These are phyloP conservation scores for Ovis canadensis DNA, from an alignment of 2,113 vertebrate species.

Conservation along the genomic window DNA sequence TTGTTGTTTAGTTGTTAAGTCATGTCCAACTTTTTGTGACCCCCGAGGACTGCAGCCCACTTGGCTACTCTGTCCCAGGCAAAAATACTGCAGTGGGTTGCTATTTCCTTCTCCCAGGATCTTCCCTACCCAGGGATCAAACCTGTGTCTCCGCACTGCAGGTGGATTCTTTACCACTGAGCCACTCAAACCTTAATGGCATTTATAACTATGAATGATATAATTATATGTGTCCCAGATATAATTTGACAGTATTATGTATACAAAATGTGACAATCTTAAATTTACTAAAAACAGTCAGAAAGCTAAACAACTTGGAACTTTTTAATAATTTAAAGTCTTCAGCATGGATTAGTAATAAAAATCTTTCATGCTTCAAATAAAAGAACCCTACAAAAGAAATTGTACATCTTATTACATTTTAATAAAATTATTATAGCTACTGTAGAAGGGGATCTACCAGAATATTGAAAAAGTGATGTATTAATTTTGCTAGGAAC, in stretches of 20 bases:
- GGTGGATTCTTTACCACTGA: neutral
- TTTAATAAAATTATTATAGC: neutral
- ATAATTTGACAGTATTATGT: neutral
- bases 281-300: neutral
- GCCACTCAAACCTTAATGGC: neutral
- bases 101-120: neutral
- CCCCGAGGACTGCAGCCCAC: neutral
- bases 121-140: neutral
- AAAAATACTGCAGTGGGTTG: neutral
- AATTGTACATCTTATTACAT: neutral
- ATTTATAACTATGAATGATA: neutral
- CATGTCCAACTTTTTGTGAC: neutral
- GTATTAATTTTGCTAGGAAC: neutral
- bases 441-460: accelerated
- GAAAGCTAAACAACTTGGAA: neutral
- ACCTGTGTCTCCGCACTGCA: neutral
- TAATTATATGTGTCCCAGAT: neutral
- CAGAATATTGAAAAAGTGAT: neutral
- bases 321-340: neutral
- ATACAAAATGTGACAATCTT: neutral
- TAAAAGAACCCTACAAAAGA: neutral
- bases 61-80: neutral
- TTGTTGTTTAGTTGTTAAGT: neutral
- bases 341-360: neutral
- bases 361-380: neutral